phyloP scores from a whole-genome alignment of 2,797 vertebrate genomes.

The Chelon auratus region DNA sequence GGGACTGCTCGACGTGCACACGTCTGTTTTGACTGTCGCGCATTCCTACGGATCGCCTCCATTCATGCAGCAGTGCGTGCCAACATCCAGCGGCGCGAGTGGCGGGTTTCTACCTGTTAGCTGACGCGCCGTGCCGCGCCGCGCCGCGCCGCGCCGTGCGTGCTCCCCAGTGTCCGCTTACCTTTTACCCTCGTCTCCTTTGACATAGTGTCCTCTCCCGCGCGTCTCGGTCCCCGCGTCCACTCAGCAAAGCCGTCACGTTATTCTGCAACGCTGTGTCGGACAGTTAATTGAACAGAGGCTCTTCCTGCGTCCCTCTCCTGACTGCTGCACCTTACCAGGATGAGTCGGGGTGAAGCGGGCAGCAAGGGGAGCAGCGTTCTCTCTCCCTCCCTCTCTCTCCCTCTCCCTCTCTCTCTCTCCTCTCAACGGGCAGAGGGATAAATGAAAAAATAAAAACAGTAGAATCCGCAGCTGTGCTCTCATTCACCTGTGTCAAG shows the following conservation, averaged over 20 bases:
- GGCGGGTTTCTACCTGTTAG: constrained; percentile 75
- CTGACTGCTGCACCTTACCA: constrained; percentile 68
- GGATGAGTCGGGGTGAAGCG: constrained; percentile 43
- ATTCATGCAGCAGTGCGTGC: constrained; percentile 43
- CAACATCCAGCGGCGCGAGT: constrained; percentile 35
- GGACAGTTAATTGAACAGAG: constrained; percentile 61
- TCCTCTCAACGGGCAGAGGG: constrained; percentile 27
- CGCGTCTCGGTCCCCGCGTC: constrained; percentile 34
- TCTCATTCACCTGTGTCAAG: constrained; percentile 61
- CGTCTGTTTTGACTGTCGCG: constrained; percentile 33
- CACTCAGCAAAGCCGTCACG: constrained; percentile 48
- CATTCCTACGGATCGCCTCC: constrained; percentile 80
- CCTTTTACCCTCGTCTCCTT: constrained; percentile 81
- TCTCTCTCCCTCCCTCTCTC: background rate
- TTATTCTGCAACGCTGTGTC: constrained; percentile 37
- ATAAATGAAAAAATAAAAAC: background rate
- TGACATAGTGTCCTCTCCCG: constrained; percentile 79
- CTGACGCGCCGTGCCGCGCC: constrained; percentile 11
- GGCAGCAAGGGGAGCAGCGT: constrained; percentile 37
- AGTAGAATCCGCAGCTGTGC: constrained; percentile 26
- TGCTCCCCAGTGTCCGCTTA: constrained; percentile 52
- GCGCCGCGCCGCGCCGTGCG: background rate
- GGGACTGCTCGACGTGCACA: background rate
- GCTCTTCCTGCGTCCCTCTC: constrained; percentile 59
- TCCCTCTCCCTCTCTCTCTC: background rate